Evolutionary conservation across 2,888 invertebrate species (phyloP).

Genomic region (Caenorhabditis macrosperma): DNA sequence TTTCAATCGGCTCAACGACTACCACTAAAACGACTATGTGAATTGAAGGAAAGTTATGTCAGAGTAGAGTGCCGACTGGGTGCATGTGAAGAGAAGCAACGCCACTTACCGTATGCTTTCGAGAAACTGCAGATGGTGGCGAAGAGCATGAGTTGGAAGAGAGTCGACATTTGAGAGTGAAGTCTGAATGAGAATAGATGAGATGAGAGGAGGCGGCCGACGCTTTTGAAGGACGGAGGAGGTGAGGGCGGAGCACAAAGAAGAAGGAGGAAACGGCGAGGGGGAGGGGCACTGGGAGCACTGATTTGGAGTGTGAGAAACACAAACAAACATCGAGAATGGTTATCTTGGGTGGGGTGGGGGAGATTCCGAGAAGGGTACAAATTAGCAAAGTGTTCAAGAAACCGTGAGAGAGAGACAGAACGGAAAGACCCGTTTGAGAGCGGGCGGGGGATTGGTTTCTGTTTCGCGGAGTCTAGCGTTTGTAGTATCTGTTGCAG

Average conservation of each 20-base stretch:
- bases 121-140: conserved; percentile 12
- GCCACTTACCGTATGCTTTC: conserved; percentile 30
- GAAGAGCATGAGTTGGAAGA: conserved; percentile 29
- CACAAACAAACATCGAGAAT: not conserved
- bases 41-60: not conserved
- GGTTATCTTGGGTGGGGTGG: not conserved
- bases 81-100: not conserved
- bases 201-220: not conserved
- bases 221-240: not conserved
- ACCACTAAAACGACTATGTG: conserved; percentile 37
- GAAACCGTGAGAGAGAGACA: not conserved
- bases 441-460: not conserved
- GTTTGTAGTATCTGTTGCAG: not conserved
- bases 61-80: not conserved
- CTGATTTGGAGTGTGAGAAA: not conserved
- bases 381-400: not conserved
- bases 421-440: not conserved
- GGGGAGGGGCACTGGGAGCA: conserved; percentile 11
- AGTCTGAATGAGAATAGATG: not conserved
- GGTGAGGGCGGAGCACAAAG: conserved; percentile 5
- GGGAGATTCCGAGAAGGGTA: not conserved
- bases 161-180: conserved; percentile 14
- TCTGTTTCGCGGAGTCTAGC: not conserved
- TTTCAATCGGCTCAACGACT: conserved; percentile 50
- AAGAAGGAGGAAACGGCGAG: not conserved